A percentile compares a stretch with the other conserved stretches of the same genome.
phyloP scores from a whole-genome alignment of 2,888 invertebrate genomes.

The Halictus ligatus region DNA sequence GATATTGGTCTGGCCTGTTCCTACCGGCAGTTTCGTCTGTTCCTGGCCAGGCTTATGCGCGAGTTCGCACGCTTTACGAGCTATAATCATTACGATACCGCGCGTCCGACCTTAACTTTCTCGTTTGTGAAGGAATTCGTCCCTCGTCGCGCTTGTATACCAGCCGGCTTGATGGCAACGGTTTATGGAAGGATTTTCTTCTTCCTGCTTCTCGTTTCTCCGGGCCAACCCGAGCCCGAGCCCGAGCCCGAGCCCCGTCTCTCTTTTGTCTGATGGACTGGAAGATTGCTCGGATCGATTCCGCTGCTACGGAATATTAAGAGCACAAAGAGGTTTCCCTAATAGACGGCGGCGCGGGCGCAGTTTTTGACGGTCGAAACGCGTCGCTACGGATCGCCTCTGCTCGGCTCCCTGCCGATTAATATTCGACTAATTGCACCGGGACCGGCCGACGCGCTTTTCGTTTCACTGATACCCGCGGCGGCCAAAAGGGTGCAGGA shows the following conservation, averaged over 20 bases:
- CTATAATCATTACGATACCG: slow-evolving; percentile 63
- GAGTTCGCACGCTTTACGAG: slow-evolving; percentile 63
- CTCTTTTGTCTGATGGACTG: slow-evolving; percentile 18
- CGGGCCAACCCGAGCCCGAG: background rate
- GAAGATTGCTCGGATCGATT: slow-evolving; percentile 32
- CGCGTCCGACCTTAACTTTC: slow-evolving; percentile 37
- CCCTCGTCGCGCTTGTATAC: slow-evolving; percentile 12
- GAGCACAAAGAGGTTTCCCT: background rate
- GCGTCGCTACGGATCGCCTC: background rate
- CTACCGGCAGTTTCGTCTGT: slow-evolving; percentile 62
- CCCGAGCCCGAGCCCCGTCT: background rate
- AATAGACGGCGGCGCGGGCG: background rate
- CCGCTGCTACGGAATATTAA: slow-evolving; percentile 12
- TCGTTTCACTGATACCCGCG: background rate
- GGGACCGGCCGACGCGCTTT: background rate
- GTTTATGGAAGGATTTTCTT: slow-evolving; percentile 27
- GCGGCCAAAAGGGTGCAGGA: too few species aligned
- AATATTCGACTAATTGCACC: background rate
- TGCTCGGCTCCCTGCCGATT: background rate
- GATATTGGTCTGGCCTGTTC: slow-evolving; percentile 70
- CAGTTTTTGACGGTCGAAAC: background rate
- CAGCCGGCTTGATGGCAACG: background rate
- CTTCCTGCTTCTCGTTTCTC: background rate
- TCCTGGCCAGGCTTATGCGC: slow-evolving; percentile 46
- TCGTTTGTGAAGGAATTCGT: slow-evolving; percentile 42